Evolutionary conservation across 2,797 vertebrate genomes (phyloP), one percentile per base, ranked within the genome.

Genomic region (Arrhamphus sclerolepis): DNA sequence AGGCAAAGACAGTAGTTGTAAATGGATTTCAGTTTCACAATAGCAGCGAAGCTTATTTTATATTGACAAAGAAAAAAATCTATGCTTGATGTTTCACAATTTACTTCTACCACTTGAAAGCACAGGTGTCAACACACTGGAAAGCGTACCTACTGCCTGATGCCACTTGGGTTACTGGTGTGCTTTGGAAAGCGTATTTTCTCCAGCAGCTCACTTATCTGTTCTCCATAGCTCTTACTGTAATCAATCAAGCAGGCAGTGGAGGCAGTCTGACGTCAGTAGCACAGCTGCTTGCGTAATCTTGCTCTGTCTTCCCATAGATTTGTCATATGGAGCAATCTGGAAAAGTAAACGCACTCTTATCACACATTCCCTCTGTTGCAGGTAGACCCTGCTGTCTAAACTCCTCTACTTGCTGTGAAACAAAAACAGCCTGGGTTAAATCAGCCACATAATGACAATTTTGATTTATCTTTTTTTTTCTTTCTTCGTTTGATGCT

Each of bases 221-320:
- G 52, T 54, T 54, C 46, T 52, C 58, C 73, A 55, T 50, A 78
- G 67, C 79, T 58, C 84, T 80, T 68, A 38, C 72, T 75, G 62
- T 77, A 86, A 87, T 90, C 75, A 87, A 84, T 90, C 87, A 89
- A 70, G 80, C 85, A 82, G 78, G 64, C 67, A 75, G 75, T 17
- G 19, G 56, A 80, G 62, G 54, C 31, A 47, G 41, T 57, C 79
- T 87, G 85, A 86, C 84, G 86, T 91, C 79, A 89, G 75, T 60
- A 47, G 67, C 72, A 56, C 21, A n/a, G 69, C 75, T 62, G 69
- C 84, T 87, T 92, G 82, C 84, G 80, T 62, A 91, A 87, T 78
- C 58, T 46, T 9, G 20, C 50, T 80, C 71, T 46, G 26, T 53
- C 20, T 61, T 84, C 82, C 77, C 67, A 80, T 73, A 81, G 86